Base-by-base conservation (phyloP, 37 sponge, comb jelly and placozoan species). In the Aphrocallistes beatrix region DNA sequence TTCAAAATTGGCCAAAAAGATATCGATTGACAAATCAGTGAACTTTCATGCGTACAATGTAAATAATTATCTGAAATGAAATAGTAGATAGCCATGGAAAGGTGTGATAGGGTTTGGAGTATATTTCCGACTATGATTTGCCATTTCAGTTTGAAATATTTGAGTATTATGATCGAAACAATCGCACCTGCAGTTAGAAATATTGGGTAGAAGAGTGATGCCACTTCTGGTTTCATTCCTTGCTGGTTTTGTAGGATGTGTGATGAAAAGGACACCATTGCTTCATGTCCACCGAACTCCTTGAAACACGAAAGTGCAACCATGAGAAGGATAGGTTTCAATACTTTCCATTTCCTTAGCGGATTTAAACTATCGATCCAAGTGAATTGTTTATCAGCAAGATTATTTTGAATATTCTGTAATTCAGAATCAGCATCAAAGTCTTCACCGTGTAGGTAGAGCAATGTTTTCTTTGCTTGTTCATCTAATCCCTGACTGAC, bases 151-250 rank as follows among this genome's bases (percentile, higher is more conserved):
- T 60, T 60, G 34, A 19, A 60, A 13, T 60, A 60, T 3, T 60
- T 60, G 3, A 60, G 25, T 25, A 60, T 60, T 19, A 3, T 21
- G 34, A 60, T 60, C 10, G 32, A 60, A 6, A 60, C 75, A 28
- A 60, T 60, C n/a, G 75, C 25, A 25, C 75, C 75, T 25, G 34
- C 34, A 19, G n/a, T 60, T 1, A 60, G 34, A 30, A 60, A 60
- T 60, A 60, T 60, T 60, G 75, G 75, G n/a, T 60, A 60, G 75
- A 60, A 60, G 75, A 60, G 75, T 25, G 75, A 60, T 3, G 75
- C 75, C n/a, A 60, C 75, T 60, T 60, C n/a, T 25, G 75, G 75
- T 25, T 60, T 30, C 75, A 60, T 60, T 19, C 28, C 75, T 60
- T 60, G 75, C n/a, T 60, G 75, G n/a, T 3, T 19, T 30, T 60